A percentile compares a stretch with the other conserved stretches of the same genome.
Evolutionary conservation across 2,888 invertebrate species (phyloP).

Genomic region (Germaria angustata): DNA sequence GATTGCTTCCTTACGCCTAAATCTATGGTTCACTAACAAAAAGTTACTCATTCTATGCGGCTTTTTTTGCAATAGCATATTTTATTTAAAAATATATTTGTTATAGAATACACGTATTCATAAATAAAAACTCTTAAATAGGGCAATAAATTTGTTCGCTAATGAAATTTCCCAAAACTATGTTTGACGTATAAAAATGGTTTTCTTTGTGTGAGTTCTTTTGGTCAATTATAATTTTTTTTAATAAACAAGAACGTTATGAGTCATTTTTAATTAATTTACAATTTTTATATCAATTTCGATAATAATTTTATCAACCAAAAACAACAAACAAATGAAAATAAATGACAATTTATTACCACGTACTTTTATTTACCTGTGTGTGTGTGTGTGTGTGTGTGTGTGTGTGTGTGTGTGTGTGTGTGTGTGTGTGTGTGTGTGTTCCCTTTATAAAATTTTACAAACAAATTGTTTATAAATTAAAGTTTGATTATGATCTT

Average conservation of each 20-base stretch:
- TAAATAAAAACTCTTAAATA: too few relatives aligned
- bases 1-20: too few relatives aligned
- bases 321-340: constrained; percentile 6
- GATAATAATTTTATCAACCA: constrained; percentile 44
- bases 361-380: background rate
- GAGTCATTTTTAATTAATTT: constrained; percentile 45
- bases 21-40: too few relatives aligned
- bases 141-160: too few relatives aligned
- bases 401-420: background rate
- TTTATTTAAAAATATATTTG: too few relatives aligned
- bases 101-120: too few relatives aligned
- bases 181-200: background rate
- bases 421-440: background rate
- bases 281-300: constrained; percentile 53
- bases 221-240: background rate
- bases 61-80: too few relatives aligned
- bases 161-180: background rate
- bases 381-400: background rate
- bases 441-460: background rate
- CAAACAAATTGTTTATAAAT: constrained; percentile 58
- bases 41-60: too few relatives aligned
- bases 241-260: constrained; percentile 14
- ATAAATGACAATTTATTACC: constrained; percentile 11
- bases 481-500: constrained; percentile 62
- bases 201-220: background rate